A percentile compares a stretch with the other conserved stretches of the same genome.
Evolutionary conservation across 2,888 invertebrate species (phyloP).

Genomic region (Yponomeuta evonymella): DNA sequence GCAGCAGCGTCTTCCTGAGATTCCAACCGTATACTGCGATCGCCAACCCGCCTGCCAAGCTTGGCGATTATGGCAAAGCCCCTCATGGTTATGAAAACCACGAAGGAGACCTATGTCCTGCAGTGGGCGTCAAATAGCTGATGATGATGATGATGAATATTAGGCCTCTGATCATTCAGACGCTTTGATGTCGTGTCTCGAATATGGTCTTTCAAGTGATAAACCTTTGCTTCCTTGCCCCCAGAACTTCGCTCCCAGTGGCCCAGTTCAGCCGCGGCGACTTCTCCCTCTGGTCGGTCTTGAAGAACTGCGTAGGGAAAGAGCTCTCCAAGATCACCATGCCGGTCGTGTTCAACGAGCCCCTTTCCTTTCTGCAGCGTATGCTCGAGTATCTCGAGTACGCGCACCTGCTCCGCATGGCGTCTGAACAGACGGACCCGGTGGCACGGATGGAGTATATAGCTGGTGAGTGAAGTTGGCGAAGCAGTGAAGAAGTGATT

Average conservation of each 20-base stretch:
- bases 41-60: too few relatives aligned
- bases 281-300: slow-evolving; percentile 92
- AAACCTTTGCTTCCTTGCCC: slow-evolving; percentile 30
- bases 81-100: too few relatives aligned
- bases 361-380: slow-evolving; percentile 94
- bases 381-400: slow-evolving; percentile 97
- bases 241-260: slow-evolving; percentile 81
- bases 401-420: slow-evolving; percentile 82
- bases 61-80: too few relatives aligned
- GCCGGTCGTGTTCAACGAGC: slow-evolving; percentile 98
- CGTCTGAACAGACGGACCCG: slow-evolving; percentile 86
- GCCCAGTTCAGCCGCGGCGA: slow-evolving; percentile 86
- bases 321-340: slow-evolving; percentile 97
- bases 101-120: too few relatives aligned
- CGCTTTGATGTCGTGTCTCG: too few relatives aligned
- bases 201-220: neutral
- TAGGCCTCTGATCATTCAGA: too few relatives aligned
- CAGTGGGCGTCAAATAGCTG: too few relatives aligned
- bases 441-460: slow-evolving; percentile 88
- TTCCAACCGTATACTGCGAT: too few relatives aligned
- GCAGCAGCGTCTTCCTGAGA: too few relatives aligned
- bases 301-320: slow-evolving; percentile 94
- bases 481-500: too few relatives aligned
- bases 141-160: too few relatives aligned
- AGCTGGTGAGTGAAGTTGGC: slow-evolving; percentile 60